These are phyloP conservation scores for Megathymus violae DNA, from an alignment of 1,140 invertebrate genomes.

Conservation along the genomic window DNA sequence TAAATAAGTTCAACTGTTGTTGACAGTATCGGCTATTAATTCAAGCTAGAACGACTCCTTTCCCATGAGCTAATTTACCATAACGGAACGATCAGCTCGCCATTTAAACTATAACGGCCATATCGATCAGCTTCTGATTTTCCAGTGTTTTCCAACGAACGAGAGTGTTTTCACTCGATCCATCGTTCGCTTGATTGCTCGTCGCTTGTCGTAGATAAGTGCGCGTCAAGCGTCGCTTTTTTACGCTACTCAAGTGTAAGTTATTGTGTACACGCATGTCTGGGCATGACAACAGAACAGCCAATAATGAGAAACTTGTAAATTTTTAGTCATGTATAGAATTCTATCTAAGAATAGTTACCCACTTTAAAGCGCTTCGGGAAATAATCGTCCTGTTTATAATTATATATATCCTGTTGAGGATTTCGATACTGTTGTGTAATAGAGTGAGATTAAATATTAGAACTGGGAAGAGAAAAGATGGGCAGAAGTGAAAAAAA, in stretches of 20 bases:
- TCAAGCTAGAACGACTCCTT: conserved; percentile 14
- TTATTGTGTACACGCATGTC: neutral
- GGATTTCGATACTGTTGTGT: too few relatives aligned
- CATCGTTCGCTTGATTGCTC: conserved; percentile 1
- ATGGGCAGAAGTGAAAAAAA: too few relatives aligned
- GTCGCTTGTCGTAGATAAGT: conserved; percentile 9
- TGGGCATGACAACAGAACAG: too few relatives aligned
- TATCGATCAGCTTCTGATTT: conserved; percentile 48
- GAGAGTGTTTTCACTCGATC: conserved; percentile 39
- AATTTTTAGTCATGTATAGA: too few relatives aligned
- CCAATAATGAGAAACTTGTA: neutral
- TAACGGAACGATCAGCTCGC: conserved; percentile 6
- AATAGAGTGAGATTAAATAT: too few relatives aligned
- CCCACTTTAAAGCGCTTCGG: too few relatives aligned
- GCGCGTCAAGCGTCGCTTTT: neutral
- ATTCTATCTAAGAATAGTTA: too few relatives aligned
- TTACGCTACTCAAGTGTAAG: neutral
- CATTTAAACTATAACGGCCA: conserved; percentile 33
- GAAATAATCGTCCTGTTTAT: too few relatives aligned
- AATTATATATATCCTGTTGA: too few relatives aligned
- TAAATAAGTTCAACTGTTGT: too few relatives aligned
- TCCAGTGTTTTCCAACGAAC: conserved; percentile 52
- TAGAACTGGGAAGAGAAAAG: too few relatives aligned
- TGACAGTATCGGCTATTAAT: conserved; percentile 8
- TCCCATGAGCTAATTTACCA: conserved; percentile 7